Base-by-base conservation (phyloP, 2,888 invertebrate species). In the Pachymerium ferrugineum region DNA sequence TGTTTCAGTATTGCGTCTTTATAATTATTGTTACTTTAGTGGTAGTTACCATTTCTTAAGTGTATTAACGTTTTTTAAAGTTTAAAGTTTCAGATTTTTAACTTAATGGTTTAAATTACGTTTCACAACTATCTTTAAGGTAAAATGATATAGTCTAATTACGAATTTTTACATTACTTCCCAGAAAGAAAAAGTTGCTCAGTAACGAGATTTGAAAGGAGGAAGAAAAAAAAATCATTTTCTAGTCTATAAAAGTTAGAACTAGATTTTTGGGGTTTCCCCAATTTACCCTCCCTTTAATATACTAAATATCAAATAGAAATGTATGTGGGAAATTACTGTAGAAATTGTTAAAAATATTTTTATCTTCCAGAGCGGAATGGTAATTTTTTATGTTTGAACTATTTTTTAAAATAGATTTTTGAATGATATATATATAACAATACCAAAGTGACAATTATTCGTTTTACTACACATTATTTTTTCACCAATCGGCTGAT, bases 1-100 rank as follows among this genome's bases (percentile, higher is more conserved):
- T n/a, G n/a, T n/a, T n/a, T n/a, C n/a, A n/a, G n/a, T n/a, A n/a
- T n/a, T n/a, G n/a, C n/a, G n/a, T n/a, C 47, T 16, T 16, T n/a
- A 47, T 47, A 47, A 47, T 47, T 47, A 47, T 47, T 47, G 47
- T 47, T 47, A 47, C 22, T n/a, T 42, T 47, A 47, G 47, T 47
- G 47, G 47, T 47, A 47, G 47, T 12, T 14, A 14, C 16, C 47
- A 47, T 47, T 47, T 47, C 47, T 47, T 47, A 47, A 47, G 22
- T 16, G 6, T 47, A 16, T 16, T 47, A 47, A 16, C 19, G 22
- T 47, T 47, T 47, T 47, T 47, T 19, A 47, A 47, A 47, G 47
- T 47, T 47, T 47, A 47, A 16, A 22, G 22, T 47, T 47, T 47
- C 47, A 47, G 22, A 22, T 47, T 47, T 47, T 47, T 47, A 16